Conservation (phyloP, 2,113 vertebrate species). For the Neoarius graeffei region DNA sequence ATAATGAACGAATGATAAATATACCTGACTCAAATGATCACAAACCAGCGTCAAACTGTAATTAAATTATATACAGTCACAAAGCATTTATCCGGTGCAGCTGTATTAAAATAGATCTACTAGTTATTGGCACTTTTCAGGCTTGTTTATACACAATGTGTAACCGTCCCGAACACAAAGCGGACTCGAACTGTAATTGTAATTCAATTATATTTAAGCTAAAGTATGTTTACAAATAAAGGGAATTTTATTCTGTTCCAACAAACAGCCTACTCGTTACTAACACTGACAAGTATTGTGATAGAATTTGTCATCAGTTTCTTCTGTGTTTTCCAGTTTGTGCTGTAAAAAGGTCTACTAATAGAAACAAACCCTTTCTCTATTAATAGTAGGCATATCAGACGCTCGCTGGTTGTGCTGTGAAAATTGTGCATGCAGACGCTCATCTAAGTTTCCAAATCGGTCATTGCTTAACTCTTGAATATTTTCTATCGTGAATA, state of each 20-base stretch:
- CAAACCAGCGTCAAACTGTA: background rate
- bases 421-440: no score
- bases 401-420: no score
- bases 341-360: background rate
- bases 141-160: no score
- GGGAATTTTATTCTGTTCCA: background rate
- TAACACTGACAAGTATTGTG: background rate
- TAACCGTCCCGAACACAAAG: no score
- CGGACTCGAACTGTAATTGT: no score
- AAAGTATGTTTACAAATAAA: background rate
- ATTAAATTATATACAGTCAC: background rate
- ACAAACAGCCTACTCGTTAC: background rate
- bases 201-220: background rate
- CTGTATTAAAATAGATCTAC: background rate
- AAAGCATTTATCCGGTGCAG: background rate
- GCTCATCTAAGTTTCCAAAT: no score
- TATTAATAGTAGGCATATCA: background rate
- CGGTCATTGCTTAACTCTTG: no score
- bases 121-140: background rate
- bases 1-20: no score
- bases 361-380: background rate
- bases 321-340: background rate
- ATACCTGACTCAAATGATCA: background rate
- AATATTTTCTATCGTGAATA: no score
- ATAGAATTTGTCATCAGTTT: background rate